These are phyloP conservation scores for Chlorospingus flavigularis DNA, from an alignment of 2,797 vertebrate species.

Conservation along the genomic window DNA sequence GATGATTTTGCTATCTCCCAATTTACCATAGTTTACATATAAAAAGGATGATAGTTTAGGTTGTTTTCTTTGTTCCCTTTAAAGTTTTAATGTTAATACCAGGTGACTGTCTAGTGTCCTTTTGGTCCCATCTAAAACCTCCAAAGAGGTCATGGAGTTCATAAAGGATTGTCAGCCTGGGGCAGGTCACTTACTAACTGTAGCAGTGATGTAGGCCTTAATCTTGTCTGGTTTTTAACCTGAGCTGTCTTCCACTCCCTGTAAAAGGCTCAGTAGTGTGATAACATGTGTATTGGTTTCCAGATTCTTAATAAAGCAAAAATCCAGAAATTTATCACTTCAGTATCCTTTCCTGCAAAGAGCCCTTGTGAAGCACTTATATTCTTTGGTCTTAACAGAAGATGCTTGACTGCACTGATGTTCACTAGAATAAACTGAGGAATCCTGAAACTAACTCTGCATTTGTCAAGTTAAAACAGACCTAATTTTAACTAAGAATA, in stretches of 20 bases:
- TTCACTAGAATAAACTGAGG: background rate
- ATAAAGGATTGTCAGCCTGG: background rate
- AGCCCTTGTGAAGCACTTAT: background rate
- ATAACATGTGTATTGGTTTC: accelerated
- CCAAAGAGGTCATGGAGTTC: background rate
- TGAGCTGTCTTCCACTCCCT: background rate
- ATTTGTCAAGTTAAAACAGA: background rate
- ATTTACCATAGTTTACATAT: background rate
- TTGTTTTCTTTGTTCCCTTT: background rate
- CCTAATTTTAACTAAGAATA: background rate
- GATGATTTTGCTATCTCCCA: background rate
- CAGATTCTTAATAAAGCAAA: background rate
- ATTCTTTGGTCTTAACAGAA: background rate
- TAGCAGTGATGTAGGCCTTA: background rate
- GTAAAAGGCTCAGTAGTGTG: background rate
- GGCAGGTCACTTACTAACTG: background rate
- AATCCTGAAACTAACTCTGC: background rate
- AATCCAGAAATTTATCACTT: background rate
- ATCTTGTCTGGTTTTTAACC: background rate
- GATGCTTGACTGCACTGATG: accelerated
- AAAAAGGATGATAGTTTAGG: background rate
- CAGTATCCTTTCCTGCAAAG: background rate
- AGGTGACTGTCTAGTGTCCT: background rate
- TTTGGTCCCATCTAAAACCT: background rate
- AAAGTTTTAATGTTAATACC: background rate